Conservation (phyloP, 2,797 vertebrate species). For the Hybognathus amarus region DNA sequence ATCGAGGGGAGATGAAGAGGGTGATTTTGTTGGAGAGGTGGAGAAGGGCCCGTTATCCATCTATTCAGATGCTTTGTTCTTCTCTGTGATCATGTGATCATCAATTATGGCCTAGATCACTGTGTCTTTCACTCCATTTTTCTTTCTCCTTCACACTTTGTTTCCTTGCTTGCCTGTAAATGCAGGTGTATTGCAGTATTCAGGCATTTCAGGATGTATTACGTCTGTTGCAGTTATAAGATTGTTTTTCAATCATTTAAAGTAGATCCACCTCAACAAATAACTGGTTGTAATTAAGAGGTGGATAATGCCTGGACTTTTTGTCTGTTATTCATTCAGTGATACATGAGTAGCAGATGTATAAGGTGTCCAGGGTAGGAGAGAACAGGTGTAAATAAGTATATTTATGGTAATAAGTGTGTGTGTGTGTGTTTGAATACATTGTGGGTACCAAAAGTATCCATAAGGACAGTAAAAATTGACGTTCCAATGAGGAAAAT, state of each 20-base stretch:
- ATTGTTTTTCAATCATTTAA: background rate
- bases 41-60: conserved; percentile 20
- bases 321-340: background rate
- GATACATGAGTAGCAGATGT: conserved; percentile 27
- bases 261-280: background rate
- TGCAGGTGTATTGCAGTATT: background rate
- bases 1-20: conserved; percentile 33
- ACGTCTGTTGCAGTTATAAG: background rate
- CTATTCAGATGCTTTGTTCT: conserved; percentile 27
- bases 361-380: background rate
- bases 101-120: background rate
- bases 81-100: conserved; percentile 17
- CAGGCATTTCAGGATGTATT: background rate
- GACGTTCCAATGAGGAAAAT: background rate
- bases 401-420: conserved; percentile 6
- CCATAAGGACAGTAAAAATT: background rate
- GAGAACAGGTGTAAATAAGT: conserved; percentile 20
- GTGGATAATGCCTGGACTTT: background rate
- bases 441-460: background rate
- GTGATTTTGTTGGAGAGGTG: conserved; percentile 33
- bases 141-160: background rate
- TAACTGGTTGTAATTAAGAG: conserved; percentile 9
- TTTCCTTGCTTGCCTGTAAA: background rate
- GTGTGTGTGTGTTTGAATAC: background rate
- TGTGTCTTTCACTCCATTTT: conserved; percentile 6